A percentile compares a stretch with the other conserved stretches of the same genome.
phyloP scores from a whole-genome alignment of 2,113 vertebrate genomes.

The Boulengeromyrus knoepffleri region DNA sequence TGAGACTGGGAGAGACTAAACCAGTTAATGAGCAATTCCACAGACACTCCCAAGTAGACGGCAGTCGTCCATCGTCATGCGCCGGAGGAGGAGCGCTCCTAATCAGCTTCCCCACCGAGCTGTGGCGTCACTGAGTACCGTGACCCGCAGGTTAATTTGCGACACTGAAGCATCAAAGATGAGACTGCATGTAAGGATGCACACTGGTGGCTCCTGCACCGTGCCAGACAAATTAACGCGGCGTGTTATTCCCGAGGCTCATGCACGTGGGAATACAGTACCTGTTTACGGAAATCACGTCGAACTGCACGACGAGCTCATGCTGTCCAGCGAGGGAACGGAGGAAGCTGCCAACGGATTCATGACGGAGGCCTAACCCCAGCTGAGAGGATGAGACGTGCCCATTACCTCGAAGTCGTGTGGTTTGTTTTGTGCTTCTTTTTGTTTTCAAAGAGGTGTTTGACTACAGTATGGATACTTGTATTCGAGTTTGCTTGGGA shows the following conservation, averaged over 20 bases:
- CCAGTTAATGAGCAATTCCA: background rate
- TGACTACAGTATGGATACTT: background rate
- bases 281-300: slow-evolving; percentile 46
- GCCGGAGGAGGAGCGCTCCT: background rate
- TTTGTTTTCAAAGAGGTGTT: background rate
- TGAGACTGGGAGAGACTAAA: background rate
- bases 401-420: background rate
- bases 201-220: slow-evolving; percentile 32
- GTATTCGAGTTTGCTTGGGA: background rate
- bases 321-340: background rate
- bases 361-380: background rate
- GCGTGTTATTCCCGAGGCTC: slow-evolving; percentile 54
- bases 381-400: background rate
- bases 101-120: background rate
- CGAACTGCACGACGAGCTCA: slow-evolving; percentile 22
- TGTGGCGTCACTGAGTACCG: background rate
- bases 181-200: slow-evolving; percentile 33
- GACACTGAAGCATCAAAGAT: slow-evolving; percentile 41
- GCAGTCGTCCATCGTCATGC: background rate
- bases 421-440: background rate
- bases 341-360: background rate
- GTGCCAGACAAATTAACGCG: slow-evolving; percentile 47
- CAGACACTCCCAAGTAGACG: background rate
- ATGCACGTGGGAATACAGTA: slow-evolving; percentile 41
- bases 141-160: background rate